Evolutionary conservation across 1,140 invertebrate genomes (phyloP), one percentile per base, ranked within the genome.

Genomic region (Laodelphax striatellus): DNA sequence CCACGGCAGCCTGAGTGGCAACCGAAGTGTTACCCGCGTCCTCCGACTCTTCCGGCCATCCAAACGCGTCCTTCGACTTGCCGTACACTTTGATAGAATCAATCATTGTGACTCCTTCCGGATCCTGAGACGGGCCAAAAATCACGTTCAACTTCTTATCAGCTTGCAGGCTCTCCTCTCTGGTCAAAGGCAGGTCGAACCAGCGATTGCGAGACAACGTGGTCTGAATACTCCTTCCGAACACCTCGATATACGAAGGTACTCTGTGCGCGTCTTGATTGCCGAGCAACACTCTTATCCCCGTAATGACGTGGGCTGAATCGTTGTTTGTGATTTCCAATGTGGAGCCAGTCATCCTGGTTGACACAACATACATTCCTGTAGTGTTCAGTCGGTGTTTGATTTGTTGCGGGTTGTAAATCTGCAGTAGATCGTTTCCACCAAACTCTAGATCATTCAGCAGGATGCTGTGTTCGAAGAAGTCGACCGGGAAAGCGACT

Each of bases 41-140:
- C 68, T 97, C 94, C 13, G 80, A 83, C 70, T 97, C 94, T 73
- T 98, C 94, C 0, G 94, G 94, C 95, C 94, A 98, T 44, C 93
- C 94, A 74, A 98, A 96, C 0, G 85, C 78, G 71, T 97, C 94
- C 76, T 97, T 98, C 3, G 90, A 92, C 75, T 97, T 96, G 2
- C 92, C 93, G 72, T 97, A 82, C 75, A 94, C 84, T 78, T 94
- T 95, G 13, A 97, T 85, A 43, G 90, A 93, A 74, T 97, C 94
- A 2, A 98, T 82, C 81, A 96, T 89, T 21, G 88, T 95, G 1
- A 97, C 85, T 63, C 86, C 84, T 65, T 90, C 88, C 0, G 90
- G 82, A 76, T 97, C 93, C 70, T 86, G 83, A 31, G 93, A 95
- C 2, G 91, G 84, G 58, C 92, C 92, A 77, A 98, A 95, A 42